Base-by-base conservation (phyloP, 2,113 vertebrate species). In the Eulacestoma nigropectus region DNA sequence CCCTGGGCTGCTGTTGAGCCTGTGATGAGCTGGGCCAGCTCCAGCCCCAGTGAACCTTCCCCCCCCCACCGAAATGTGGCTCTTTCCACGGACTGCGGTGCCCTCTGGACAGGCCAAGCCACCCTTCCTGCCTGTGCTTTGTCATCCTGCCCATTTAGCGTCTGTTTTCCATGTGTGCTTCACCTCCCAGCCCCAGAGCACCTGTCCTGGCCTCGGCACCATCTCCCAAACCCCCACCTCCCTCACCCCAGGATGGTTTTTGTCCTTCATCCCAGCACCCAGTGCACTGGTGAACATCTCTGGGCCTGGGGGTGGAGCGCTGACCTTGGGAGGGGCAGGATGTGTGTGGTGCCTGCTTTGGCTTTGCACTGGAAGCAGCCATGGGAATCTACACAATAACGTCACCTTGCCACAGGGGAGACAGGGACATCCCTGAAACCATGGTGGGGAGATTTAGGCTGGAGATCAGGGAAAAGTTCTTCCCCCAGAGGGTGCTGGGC, bases 1-100 rank as follows among this genome's bases (percentile, higher is more conserved):
- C 72, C 2, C 1, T 27, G 49, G 70, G 67, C 44, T 83, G 62
- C 46, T 90, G 35, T 9, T 50, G 69, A 55, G 47, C 29, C 76
- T 74, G 50, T 46, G 74, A 56, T 39, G 56, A 76, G 33, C 62
- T 68, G 65, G 42, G 37, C 5, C 53, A 67, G 47, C 42, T 67
- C 52, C 47, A 59, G 56, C 4, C 13, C 1, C 25, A 23, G 32
- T 30, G 56, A 82, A 6, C 50, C 35, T 82, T n/a, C 20, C 1
- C 7, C 32, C 6, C 49, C 6, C 25, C 20, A 52, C 5, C 0
- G 0, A 49, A 78, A 41, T 0, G 0, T 25, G 26, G 14, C 44
- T 70, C 39, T 32, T 46, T 60, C 16, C 16, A 13, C 0, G 5
- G 33, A 3, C 35, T 20, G 15, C 2, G 21, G 32, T 7, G 16